Base-by-base conservation (phyloP, 2,888 invertebrate species). In the Drosophila dives region DNA sequence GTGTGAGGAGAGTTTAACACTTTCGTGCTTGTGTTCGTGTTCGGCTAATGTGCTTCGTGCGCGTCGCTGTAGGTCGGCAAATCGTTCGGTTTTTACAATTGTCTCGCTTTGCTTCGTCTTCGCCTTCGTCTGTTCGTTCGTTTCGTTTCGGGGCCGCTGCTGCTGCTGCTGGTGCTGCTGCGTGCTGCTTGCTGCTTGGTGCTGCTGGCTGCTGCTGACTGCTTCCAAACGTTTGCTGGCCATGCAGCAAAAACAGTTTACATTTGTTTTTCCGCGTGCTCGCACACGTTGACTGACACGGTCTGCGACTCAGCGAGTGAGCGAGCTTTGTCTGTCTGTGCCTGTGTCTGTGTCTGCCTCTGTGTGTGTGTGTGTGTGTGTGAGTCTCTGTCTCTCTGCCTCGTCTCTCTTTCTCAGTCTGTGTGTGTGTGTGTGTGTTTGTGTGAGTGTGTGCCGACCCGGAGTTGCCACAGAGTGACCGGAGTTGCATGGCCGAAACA, bases 211-310 rank as follows among this genome's bases (percentile, higher is more conserved):
- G 58, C 67, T 55, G 61, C 58, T 63, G 56, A 34, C 73, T 72
- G 89, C 78, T 85, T 82, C 78, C 74, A 74, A 83, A 74, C 66
- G 64, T 20, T 72, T 34, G 71, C 66, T 38, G 77, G 75, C 75
- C 88, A 74, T 86, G 89, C 88, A 90, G 90, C 86, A 89, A 90
- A 84, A 92, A 93, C 92, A 93, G 93, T 93, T 93, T 93, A 91
- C 92, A 92, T 93, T 93, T 93, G 93, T 93, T 93, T 93, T 93
- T 93, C 93, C 93, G 93, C 93, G 93, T 93, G 93, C 91, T 93
- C 93, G 92, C 93, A 93, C 93, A 93, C 92, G 91, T 89, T 90
- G 80, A 90, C 86, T 82, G 81, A 76, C 70, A 77, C 75, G 86
- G 91, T 88, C 89, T 81, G 85, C 71, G 83, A 70, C 69, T 72